Conservation (phyloP, 2,797 vertebrate genomes). For the Anisognathus igniventris region DNA sequence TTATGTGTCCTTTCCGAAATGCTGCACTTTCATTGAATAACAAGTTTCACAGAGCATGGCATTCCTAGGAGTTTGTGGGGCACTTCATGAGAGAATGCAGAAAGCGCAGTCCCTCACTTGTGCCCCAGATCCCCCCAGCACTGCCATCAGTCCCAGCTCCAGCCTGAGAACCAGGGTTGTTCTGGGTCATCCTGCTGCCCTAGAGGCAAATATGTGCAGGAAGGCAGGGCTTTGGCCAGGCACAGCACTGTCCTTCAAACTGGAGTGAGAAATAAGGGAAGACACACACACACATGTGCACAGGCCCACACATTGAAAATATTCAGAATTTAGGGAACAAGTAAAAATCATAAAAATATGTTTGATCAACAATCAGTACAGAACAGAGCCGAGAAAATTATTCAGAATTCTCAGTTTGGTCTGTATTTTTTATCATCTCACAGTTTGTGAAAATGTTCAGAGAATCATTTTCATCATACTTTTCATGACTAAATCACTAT, state of each 20-base stretch:
- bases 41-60: background rate
- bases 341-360: background rate
- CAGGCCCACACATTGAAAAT: too few species aligned
- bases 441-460: background rate
- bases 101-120: rapidly evolving
- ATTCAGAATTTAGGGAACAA: background rate
- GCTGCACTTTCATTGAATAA: background rate
- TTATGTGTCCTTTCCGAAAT: background rate
- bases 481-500: background rate
- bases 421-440: background rate
- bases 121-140: too few species aligned
- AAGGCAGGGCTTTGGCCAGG: background rate
- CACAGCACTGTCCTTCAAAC: background rate
- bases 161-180: rapidly evolving
- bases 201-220: background rate
- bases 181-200: rapidly evolving
- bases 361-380: background rate
- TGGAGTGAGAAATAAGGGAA: background rate
- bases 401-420: background rate
- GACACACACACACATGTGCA: rapidly evolving
- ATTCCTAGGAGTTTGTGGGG: background rate
- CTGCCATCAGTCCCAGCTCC: background rate
- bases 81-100: background rate
- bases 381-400: background rate
- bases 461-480: background rate